phyloP scores from a whole-genome alignment of 2,113 vertebrate genomes.

The Spheniscus mendiculus region DNA sequence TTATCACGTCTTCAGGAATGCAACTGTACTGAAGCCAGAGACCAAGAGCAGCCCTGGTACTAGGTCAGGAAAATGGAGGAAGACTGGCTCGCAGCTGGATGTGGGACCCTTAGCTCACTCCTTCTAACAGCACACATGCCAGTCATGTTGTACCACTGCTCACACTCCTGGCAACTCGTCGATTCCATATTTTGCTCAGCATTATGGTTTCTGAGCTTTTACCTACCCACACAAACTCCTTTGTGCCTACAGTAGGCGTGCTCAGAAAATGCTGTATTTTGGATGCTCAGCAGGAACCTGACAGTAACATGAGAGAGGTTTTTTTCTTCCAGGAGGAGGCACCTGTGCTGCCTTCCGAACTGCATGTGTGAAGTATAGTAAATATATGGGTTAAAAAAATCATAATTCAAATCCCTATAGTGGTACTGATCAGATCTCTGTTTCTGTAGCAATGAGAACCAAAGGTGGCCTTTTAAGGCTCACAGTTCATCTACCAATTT shows the following conservation, averaged over 20 bases:
- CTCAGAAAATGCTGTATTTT: not conserved
- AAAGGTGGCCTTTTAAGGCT: slow-evolving; percentile 62
- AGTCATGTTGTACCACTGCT: not conserved
- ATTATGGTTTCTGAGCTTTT: not conserved
- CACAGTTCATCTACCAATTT: slow-evolving; percentile 56
- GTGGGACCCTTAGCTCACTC: not conserved
- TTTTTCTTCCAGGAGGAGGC: not conserved
- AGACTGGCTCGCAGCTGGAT: not conserved
- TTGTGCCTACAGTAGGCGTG: not conserved
- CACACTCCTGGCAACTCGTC: not conserved
- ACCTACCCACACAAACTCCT: not conserved
- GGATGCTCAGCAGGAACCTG: not conserved
- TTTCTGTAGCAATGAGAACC: slow-evolving; percentile 63
- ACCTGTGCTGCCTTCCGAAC: not conserved
- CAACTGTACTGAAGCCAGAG: not conserved
- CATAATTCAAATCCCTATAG: slow-evolving; percentile 24
- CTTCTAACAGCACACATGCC: not conserved
- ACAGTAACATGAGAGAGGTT: not conserved
- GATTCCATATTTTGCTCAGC: not conserved
- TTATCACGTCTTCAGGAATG: not conserved
- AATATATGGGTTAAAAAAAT: slow-evolving; percentile 19
- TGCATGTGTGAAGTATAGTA: not conserved
- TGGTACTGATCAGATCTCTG: slow-evolving; percentile 52
- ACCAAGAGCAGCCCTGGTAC: not conserved
- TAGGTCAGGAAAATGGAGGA: not conserved